Conservation (phyloP, 2,113 vertebrate species). For the Gasterosteus nipponicus region DNA sequence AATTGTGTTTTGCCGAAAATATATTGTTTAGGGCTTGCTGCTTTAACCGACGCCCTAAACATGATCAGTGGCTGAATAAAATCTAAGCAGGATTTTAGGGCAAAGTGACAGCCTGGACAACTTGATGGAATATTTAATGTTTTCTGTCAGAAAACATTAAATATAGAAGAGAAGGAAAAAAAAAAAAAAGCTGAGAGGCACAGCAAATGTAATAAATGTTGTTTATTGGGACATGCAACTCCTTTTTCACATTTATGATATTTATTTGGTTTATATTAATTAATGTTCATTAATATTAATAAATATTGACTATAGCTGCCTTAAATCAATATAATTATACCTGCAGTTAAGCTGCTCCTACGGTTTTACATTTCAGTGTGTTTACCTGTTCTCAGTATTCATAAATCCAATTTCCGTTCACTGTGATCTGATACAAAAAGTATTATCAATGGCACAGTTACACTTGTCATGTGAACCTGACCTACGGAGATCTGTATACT, state of each 20-base stretch:
- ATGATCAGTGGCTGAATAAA: neutral
- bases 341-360: neutral
- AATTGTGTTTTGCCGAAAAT: neutral
- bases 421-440: neutral
- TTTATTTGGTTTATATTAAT: neutral
- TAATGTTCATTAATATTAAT: neutral
- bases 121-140: neutral
- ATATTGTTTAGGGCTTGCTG: neutral
- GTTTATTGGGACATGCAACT: neutral
- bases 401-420: neutral
- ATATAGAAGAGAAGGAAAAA: too few species aligned
- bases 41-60: neutral
- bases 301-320: neutral
- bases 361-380: neutral
- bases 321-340: neutral
- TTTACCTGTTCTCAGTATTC: neutral
- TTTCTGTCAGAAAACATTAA: neutral
- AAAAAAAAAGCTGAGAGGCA: neutral
- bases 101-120: neutral
- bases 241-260: neutral
- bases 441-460: neutral
- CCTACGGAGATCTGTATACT: constrained; percentile 17
- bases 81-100: neutral
- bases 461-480: neutral
- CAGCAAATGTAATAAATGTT: neutral